These are phyloP conservation scores for Cinara cedri DNA, from an alignment of 2,888 invertebrate species.

Conservation along the genomic window DNA sequence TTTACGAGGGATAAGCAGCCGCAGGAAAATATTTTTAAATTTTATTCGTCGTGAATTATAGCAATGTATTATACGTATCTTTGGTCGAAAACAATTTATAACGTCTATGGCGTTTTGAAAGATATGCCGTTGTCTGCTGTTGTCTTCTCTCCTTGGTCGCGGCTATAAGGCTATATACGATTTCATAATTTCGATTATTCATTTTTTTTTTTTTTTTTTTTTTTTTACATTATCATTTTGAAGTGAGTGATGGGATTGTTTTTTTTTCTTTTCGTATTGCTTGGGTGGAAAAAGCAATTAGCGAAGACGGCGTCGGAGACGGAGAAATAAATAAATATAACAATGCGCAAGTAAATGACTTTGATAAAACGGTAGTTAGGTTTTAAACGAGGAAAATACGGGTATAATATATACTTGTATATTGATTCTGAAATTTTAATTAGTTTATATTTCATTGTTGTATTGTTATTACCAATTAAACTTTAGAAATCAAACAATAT, in stretches of 20 bases:
- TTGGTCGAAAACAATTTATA: slow-evolving; percentile 25
- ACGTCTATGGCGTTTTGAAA: slow-evolving; percentile 8
- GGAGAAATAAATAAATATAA: slow-evolving; percentile 10
- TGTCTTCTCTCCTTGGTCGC: background rate
- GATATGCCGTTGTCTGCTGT: background rate
- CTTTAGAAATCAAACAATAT: background rate
- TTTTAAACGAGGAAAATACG: background rate
- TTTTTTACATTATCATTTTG: slow-evolving; percentile 26
- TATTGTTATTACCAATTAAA: background rate
- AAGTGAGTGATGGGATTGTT: slow-evolving; percentile 21
- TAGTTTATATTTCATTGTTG: slow-evolving; percentile 7
- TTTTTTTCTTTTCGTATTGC: background rate
- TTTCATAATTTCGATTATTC: slow-evolving; percentile 28
- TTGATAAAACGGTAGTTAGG: slow-evolving; percentile 27
- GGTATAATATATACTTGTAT: background rate
- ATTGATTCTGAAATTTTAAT: slow-evolving; percentile 2
- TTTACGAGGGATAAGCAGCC: too few relatives aligned
- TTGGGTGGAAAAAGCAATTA: slow-evolving; percentile 19
- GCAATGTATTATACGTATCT: slow-evolving; percentile 1
- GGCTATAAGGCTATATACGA: background rate
- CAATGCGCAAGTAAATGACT: slow-evolving; percentile 32
- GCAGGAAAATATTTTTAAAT: background rate
- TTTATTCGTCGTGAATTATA: slow-evolving; percentile 22
- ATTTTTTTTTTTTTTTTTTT: background rate
- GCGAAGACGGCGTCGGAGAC: background rate